Conservation (phyloP, 2,797 vertebrate genomes). For the Telmatherina bonti region DNA sequence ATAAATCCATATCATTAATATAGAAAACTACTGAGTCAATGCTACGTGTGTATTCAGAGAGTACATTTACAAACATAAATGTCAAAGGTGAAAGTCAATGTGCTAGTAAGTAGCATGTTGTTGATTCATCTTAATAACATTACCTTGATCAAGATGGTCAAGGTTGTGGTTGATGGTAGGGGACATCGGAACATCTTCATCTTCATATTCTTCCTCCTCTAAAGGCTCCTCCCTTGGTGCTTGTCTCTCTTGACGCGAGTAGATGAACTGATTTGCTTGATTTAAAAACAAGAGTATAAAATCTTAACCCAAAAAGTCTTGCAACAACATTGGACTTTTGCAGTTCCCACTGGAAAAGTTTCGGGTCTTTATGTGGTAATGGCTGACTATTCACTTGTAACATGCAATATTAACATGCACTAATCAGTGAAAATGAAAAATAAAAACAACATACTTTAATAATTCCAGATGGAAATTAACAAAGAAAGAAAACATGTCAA, state of each 20-base stretch:
- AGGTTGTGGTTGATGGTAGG: constrained; percentile 78
- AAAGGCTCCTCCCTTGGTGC: constrained; percentile 84
- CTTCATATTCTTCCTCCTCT: constrained; percentile 89
- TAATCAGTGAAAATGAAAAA: not conserved
- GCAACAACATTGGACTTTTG: not conserved
- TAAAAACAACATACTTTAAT: not conserved
- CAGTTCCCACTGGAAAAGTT: not conserved
- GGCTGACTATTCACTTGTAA: not conserved
- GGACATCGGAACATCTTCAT: constrained; percentile 73
- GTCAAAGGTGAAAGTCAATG: not conserved
- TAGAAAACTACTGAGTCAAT: not conserved
- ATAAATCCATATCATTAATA: not conserved
- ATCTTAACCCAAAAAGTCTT: not conserved
- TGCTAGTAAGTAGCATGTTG: not conserved
- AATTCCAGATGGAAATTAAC: too few species aligned
- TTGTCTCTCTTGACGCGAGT: constrained; percentile 89
- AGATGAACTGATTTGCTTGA: constrained; percentile 97
- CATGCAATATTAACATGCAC: not conserved
- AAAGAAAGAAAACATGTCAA: too few species aligned
- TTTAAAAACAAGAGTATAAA: constrained; percentile 19
- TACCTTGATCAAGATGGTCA: constrained; percentile 92
- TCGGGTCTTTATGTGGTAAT: not conserved
- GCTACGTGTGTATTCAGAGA: not conserved
- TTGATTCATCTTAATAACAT: not conserved
- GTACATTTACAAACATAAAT: not conserved